Percentiles rank a stretch among this genome's conserved stretches.
These are phyloP conservation scores for Pipistrellus pipistrellus DNA, from an alignment of 2,797 vertebrate genomes.

Conservation along the genomic window DNA sequence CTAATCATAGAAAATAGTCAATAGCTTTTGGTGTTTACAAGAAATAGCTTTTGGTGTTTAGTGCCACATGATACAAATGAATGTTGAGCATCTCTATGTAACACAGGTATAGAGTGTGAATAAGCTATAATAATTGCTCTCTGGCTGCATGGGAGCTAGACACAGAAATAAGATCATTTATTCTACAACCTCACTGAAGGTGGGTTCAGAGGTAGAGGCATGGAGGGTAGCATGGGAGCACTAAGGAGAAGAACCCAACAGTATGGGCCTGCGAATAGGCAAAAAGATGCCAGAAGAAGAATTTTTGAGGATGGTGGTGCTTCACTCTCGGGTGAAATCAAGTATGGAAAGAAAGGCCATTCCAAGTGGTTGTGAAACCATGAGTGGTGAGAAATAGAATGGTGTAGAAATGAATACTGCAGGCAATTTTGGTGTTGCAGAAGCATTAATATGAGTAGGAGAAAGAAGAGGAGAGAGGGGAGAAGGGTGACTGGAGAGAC, in stretches of 20 bases:
- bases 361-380: not conserved
- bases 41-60: conserved; percentile 16
- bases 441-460: rapidly evolving
- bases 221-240: too few species aligned
- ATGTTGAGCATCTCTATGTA: not conserved
- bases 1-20: not conserved
- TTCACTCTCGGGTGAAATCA: not conserved
- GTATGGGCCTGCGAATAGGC: not conserved
- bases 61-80: not conserved
- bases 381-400: not conserved
- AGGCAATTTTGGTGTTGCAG: not conserved
- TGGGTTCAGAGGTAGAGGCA: not conserved
- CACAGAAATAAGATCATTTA: not conserved
- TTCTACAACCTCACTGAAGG: too few species aligned
- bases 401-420: rapidly evolving
- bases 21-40: conserved; percentile 2
- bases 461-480: not conserved
- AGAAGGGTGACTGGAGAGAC: not conserved
- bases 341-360: too few species aligned
- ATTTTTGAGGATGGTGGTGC: not conserved
- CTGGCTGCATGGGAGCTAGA: not conserved
- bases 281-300: too few species aligned
- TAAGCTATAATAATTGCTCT: not conserved
- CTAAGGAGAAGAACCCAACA: not conserved
- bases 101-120: not conserved